phyloP scores from a whole-genome alignment of 2,888 invertebrate genomes.

The Orchesella flavescens region DNA sequence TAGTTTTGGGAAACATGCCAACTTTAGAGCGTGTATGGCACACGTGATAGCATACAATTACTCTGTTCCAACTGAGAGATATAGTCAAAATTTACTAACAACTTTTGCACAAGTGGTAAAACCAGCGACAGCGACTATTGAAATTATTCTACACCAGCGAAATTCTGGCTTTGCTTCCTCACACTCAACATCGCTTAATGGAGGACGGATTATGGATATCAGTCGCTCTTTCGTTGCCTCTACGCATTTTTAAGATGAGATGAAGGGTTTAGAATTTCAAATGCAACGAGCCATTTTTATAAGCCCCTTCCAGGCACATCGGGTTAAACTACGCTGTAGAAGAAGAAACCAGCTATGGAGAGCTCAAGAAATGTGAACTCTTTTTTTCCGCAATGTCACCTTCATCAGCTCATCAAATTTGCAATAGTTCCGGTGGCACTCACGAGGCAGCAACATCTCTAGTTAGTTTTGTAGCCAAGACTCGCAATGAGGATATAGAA shows the following conservation, averaged over 20 bases:
- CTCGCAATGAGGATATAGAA: background rate
- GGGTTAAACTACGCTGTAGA: background rate
- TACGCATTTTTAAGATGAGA: background rate
- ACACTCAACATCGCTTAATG: background rate
- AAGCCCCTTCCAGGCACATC: slow-evolving; percentile 1
- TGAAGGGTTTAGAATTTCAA: slow-evolving; percentile 40
- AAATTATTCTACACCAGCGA: background rate
- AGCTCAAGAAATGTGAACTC: slow-evolving; percentile 6
- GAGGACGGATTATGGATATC: slow-evolving; percentile 6
- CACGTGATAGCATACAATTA: slow-evolving; percentile 43
- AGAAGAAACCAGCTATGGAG: background rate
- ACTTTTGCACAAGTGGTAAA: background rate
- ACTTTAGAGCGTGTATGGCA: background rate
- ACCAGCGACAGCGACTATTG: background rate
- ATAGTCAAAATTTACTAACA: background rate
- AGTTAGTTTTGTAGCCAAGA: background rate
- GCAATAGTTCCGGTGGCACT: slow-evolving; percentile 37
- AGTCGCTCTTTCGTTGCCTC: background rate
- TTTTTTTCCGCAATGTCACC: slow-evolving; percentile 58
- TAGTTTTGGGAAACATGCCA: slow-evolving; percentile 46
- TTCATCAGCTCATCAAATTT: slow-evolving; percentile 58
- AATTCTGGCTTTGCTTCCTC: background rate
- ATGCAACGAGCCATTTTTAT: slow-evolving; percentile 4
- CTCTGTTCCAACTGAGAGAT: slow-evolving; percentile 7
- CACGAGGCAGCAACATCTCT: slow-evolving; percentile 1